Conservation (phyloP, 2,113 vertebrate genomes). For the Eurypyga helias region DNA sequence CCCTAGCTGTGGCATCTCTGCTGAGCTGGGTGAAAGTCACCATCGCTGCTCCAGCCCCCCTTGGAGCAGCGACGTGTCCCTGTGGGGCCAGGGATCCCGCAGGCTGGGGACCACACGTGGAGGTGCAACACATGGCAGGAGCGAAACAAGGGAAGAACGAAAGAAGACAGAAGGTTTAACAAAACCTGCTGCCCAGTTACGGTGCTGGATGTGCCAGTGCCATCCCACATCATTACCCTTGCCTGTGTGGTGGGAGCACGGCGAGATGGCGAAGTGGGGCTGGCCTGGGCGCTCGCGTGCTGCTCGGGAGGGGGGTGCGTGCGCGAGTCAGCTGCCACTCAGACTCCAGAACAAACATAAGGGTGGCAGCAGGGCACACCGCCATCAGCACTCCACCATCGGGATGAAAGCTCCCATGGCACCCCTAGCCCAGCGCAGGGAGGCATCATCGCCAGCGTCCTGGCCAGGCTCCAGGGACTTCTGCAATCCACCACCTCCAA, state of each 20-base stretch:
- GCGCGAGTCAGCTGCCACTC: neutral
- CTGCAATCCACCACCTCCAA: neutral
- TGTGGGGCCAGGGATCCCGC: too few species aligned
- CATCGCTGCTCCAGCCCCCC: accelerated
- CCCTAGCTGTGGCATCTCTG: neutral
- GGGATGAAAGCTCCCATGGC: neutral
- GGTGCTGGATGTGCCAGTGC: accelerated
- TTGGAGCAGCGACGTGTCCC: accelerated
- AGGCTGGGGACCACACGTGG: neutral
- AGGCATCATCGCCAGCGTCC: accelerated
- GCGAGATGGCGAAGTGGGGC: accelerated
- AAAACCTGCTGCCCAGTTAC: neutral
- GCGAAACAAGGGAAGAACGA: neutral
- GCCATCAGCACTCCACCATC: neutral
- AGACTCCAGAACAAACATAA: accelerated
- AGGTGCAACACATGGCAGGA: neutral
- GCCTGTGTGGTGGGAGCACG: neutral
- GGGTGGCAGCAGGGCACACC: neutral
- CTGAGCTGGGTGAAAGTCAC: neutral
- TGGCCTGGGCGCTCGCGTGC: neutral
- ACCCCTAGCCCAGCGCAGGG: neutral
- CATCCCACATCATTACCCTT: neutral
- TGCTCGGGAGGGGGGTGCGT: neutral
- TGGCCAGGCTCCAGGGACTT: neutral
- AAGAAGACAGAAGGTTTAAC: neutral